Base-by-base conservation (phyloP, 2,113 vertebrate genomes). In the Psettodes erumei region DNA sequence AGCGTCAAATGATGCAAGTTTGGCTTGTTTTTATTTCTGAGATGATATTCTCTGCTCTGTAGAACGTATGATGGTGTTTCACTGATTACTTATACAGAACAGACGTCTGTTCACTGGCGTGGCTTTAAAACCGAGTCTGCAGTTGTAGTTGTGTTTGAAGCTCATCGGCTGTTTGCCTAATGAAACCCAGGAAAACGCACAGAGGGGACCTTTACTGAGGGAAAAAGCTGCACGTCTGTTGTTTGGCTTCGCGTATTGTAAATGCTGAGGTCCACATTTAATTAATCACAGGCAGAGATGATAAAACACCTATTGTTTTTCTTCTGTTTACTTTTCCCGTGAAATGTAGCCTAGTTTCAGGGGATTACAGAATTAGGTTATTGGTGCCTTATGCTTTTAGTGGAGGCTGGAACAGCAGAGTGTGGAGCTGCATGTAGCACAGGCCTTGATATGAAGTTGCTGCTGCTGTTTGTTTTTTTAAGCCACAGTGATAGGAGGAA, bases 321-420 rank as follows among this genome's bases (percentile, higher is more conserved):
- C 67, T 69, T 66, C 28, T 73, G 76, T 73, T 79, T 65, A 73
- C 75, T 77, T 74, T 80, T 82, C 18, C 55, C 35, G 42, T 72
- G 43, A 84, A 79, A 67, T 82, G 60, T 53, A 83, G 79, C 87
- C 87, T 50, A 82, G 81, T 86, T 90, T 77, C 70, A 64, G 69
- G 45, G 86, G 90, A 88, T 90, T 91, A 87, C 45, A 76, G 89
- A 89, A 88, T 86, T 78, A 86, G 87, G 89, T 90, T 90, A 88
- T 87, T 75, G 79, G 82, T 81, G 80, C 89, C 82, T 79, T 74
- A 76, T 88, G 84, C 64, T 86, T 80, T 69, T 30, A 68, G 50
- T 18, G 38, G 56, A 64, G 56, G 75, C 71, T 66, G 11, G 9
- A 64, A 48, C 78, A 37, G 65, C 47, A 21, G 60, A 61, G 56